Base-by-base conservation (phyloP, 1,140 invertebrate species). In the Eupristina koningsbergeri region DNA sequence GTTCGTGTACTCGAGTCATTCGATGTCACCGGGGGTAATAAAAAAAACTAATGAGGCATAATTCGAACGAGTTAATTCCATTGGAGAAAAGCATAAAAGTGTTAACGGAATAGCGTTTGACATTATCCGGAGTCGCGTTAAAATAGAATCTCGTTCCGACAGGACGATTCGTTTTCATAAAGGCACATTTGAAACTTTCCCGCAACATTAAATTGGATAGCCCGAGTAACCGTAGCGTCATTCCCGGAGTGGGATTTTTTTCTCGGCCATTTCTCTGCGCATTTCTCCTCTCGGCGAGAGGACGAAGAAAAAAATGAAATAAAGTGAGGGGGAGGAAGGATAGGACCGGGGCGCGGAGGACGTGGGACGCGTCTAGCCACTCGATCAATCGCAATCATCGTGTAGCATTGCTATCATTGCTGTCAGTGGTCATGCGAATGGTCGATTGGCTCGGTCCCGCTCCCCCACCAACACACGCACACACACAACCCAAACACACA, bases 301-400 rank as follows among this genome's bases (percentile, higher is more conserved):
- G 63, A 63, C 31, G 63, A 67, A 36, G 34, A 31, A 8, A 36
- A 67, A 36, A 67, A 36, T 26, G 69, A 41, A 0, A 45, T 17
- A 9, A 19, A 71, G 39, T n/a, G 34, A 11, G 39, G 69, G 36
- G 45, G 69, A 22, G 45, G 36, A 31, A 13, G 22, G 45, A 15
- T 39, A 34, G 53, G 7, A 45, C 22, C 19, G 36, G n/a, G n/a
- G n/a, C 36, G 36, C n/a, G 31, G 34, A 41, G 53, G 11, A 61
- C 45, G 73, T 41, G 71, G 81, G 61, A 77, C 81, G 81, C 74
- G 75, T 82, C 64, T 50, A 76, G 47, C 34, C 45, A 39, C 75
- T 85, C 84, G 81, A 85, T 85, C 84, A 83, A 85, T 83, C 76
- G 80, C 84, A 78, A 81, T 82, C 79, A 81, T 81, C 74, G 74